Percentiles rank a stretch among this genome's conserved stretches.
Conservation (phyloP, 2,113 vertebrate genomes). For the Myrmecophaga tridactyla region DNA sequence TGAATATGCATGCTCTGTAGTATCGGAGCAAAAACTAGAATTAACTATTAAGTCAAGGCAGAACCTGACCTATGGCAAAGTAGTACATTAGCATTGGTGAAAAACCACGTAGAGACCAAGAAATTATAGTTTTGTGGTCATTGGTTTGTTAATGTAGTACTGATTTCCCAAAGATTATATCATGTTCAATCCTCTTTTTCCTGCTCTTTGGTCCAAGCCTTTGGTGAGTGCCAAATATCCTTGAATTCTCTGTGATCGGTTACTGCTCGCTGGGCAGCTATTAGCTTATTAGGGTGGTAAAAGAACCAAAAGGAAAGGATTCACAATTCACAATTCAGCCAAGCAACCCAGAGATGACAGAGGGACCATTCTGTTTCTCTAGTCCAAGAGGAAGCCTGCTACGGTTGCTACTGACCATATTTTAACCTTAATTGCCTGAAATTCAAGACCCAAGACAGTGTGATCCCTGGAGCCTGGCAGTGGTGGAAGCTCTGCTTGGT, state of each 20-base stretch:
- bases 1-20: not conserved
- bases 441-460: not conserved
- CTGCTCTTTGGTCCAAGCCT: not conserved
- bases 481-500: not conserved
- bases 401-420: not conserved
- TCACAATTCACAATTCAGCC: not conserved
- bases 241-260: not conserved
- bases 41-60: not conserved
- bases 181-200: not conserved
- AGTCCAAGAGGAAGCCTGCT: not conserved
- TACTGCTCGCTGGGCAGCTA: not conserved
- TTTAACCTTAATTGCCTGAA: not conserved
- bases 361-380: not conserved
- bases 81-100: not conserved
- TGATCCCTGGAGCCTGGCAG: not conserved
- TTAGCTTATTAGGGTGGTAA: not conserved
- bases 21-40: conserved; percentile 1
- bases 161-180: not conserved
- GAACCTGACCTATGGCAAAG: not conserved
- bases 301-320: not conserved
- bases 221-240: not conserved
- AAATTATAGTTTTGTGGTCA: not conserved
- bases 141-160: not conserved
- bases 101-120: not conserved
- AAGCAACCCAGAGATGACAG: not conserved